Base-by-base conservation (phyloP, 2,797 vertebrate genomes). In the Clarias laeviceps region DNA sequence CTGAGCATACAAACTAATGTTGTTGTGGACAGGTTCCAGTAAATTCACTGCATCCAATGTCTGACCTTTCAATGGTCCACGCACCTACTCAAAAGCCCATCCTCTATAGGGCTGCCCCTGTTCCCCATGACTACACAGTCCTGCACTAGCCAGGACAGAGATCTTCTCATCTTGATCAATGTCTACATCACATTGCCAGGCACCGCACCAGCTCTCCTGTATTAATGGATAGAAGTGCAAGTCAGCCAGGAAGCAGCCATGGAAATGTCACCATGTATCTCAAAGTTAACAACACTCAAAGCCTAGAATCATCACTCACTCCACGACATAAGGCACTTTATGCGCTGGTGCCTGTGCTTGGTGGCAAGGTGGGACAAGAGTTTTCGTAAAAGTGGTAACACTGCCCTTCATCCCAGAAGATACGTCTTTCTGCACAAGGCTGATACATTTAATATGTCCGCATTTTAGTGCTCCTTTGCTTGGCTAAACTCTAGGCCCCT, bases 141-240 rank as follows among this genome's bases (percentile, higher is more conserved):
- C 11, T 74, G 24, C 76, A 88, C 80, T 88, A 72, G 89, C 32
- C 88, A 85, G 69, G 93, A 94, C 68, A 85, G 85, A 74, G 89
- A 94, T 86, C 93, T 96, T 91, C 70, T 66, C 89, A 94, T 82
- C 94, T 96, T 20, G 86, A 94, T 90, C 93, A 89, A 82, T 93
- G 93, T 86, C 93, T 96, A 82, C 91, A 93, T 89, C 93, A 93
- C 84, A 95, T 94, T 56, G 88, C 94, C 84, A 85, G 85, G 80
- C 93, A 90, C 73, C 92, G 92, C 73, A 94, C 91, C 80, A 94
- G 92, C 88, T 94, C 92, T 34, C 93, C 92, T n/a, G 88, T 91
- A 34, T 88, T 94, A 32, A 88, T 83, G 37, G 91, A 92, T 50
- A 89, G 84, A 78, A 79, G 57, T 29, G 3, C 62, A 65, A 84